Conservation (phyloP, 2,113 vertebrate species). For the Octodon degus region DNA sequence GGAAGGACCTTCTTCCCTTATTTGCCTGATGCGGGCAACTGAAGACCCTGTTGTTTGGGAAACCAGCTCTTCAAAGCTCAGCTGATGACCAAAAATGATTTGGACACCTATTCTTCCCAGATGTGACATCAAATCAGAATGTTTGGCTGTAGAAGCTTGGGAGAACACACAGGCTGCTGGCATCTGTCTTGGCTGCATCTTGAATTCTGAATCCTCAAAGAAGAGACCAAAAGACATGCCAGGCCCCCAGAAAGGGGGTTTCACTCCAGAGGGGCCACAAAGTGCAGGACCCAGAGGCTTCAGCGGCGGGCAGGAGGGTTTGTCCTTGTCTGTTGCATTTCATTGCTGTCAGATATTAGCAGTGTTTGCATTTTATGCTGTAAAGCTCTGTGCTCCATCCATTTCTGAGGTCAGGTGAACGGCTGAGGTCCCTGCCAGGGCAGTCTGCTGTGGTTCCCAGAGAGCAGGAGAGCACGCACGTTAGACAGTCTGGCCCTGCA, state of each 20-base stretch:
- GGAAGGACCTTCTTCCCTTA: neutral
- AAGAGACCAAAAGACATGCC: neutral
- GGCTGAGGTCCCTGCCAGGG: no score
- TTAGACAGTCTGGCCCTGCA: no score
- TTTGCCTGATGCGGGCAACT: neutral
- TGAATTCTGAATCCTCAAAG: neutral
- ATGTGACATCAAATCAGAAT: neutral
- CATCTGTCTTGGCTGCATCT: neutral
- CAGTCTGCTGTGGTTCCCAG: no score
- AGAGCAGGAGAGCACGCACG: no score
- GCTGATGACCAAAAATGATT: neutral
- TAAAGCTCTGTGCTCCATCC: neutral
- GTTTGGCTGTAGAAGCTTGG: neutral
- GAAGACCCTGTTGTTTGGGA: neutral
- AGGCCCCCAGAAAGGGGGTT: neutral
- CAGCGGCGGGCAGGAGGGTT: neutral
- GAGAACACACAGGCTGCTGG: neutral
- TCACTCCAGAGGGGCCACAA: neutral
- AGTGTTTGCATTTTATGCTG: neutral
- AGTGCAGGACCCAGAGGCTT: neutral
- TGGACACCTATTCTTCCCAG: neutral
- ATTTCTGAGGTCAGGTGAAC: no score
- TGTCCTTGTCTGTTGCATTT: slow-evolving; percentile 15
- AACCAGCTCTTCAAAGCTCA: neutral
- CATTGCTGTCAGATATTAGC: neutral